Conservation (phyloP, 2,888 invertebrate species). For the Drosophila villosipedis region DNA sequence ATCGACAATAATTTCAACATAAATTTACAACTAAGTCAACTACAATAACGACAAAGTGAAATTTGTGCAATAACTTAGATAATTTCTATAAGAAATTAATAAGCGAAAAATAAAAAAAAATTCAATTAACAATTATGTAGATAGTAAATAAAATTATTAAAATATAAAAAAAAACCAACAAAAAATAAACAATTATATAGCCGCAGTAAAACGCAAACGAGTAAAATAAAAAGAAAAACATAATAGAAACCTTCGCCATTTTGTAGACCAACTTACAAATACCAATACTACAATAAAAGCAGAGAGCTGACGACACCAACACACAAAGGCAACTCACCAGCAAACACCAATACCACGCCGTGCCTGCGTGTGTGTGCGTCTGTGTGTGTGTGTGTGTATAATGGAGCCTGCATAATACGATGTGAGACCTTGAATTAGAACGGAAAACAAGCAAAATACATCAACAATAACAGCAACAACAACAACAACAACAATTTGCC, state of each 20-base stretch:
- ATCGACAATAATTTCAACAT: slow-evolving; percentile 5
- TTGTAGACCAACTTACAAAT: slow-evolving; percentile 42
- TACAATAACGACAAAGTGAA: slow-evolving; percentile 36
- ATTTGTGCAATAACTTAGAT: slow-evolving; percentile 68
- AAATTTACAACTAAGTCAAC: slow-evolving; percentile 2
- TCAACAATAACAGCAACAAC: neutral
- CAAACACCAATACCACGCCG: slow-evolving; percentile 25
- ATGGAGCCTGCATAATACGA: slow-evolving; percentile 26
- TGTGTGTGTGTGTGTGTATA: slow-evolving; percentile 12
- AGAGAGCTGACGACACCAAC: slow-evolving; percentile 12
- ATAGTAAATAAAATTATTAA: slow-evolving; percentile 36
- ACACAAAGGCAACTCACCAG: slow-evolving; percentile 13
- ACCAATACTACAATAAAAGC: slow-evolving; percentile 15
- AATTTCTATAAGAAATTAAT: slow-evolving; percentile 67
- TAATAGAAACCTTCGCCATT: slow-evolving; percentile 31
- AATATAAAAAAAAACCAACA: slow-evolving; percentile 4
- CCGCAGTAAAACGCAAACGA: slow-evolving; percentile 2
- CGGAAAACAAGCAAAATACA: slow-evolving; percentile 30
- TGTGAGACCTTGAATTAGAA: slow-evolving; percentile 57
- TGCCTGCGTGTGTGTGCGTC: neutral
- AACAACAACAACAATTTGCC: slow-evolving; percentile 45
- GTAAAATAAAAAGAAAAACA: slow-evolving; percentile 1
- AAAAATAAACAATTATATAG: slow-evolving; percentile 27
- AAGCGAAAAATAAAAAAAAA: slow-evolving; percentile 45
- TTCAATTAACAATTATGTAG: slow-evolving; percentile 45